Base-by-base conservation (phyloP, 1,140 invertebrate species). In the Aphaenogaster ashmeadi region DNA sequence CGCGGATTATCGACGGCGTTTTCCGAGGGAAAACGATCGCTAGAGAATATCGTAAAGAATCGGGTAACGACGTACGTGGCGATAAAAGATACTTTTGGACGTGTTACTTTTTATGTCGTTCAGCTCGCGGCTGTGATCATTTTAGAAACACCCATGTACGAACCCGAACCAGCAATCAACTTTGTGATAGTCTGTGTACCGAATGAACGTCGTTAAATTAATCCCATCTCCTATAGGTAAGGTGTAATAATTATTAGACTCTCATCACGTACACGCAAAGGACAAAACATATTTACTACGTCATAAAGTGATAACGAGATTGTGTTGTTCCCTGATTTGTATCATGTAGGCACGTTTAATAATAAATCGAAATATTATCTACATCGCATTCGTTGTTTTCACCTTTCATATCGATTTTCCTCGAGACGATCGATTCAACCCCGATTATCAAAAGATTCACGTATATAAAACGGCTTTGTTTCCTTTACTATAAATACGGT, bases 341-440 rank as follows among this genome's bases (percentile, higher is more conserved):
- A 94, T 94, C 92, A 90, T 92, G 93, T 95, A 95, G 94, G 88
- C 92, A 95, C 91, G 91, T 94, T 95, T 93, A 95, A 94, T 94
- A 95, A 95, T 95, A 95, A 95, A 95, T 94, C 84, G 91, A 94
- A 95, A 94, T 93, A 94, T 91, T 92, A 93, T 91, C 89, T 92
- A 93, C 41, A 88, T 60, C 66, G 71, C 83, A 36, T 56, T 72
- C 33, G 21, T 83, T 52, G n/a, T 60, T 88, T n/a, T 11, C 13
- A 80, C 2, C 36, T 58, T 50, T 2, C 33, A 6, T 11, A 41
- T 41, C 9, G 38, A 54, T 80, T 80, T 80, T 13, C 2, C 2
- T 27, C 7, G n/a, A 54, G 2, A 52, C 6, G 13, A 41, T 38
- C 36, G 11, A 69, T 54, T 44, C 18, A 2, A 47, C 13, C 6